Evolutionary conservation across 37 sponge, comb jelly and placozoan species (phyloP).

Genomic region (Tethya wilhelma): DNA sequence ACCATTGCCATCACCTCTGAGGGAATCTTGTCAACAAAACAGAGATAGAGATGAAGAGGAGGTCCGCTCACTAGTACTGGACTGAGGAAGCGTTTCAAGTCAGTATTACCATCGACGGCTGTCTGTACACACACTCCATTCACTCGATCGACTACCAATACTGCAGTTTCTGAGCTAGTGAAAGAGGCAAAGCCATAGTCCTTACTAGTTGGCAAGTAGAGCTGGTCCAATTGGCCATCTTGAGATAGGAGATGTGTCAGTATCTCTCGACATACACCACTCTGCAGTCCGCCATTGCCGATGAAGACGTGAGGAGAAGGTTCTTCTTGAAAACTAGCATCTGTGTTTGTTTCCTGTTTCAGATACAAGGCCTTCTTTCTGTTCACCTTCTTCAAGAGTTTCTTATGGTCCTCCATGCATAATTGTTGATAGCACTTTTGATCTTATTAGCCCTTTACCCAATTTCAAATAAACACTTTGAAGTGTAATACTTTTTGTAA

Average conservation of each 20-base stretch:
- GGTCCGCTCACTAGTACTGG: conserved; percentile 27
- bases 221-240: background rate
- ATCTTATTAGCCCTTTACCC: no score
- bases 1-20: background rate
- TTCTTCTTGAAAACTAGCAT: conserved; percentile 20
- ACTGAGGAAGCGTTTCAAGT: background rate
- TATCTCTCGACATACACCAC: conserved; percentile 38
- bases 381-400: conserved; percentile 29
- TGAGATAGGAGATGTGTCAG: conserved; percentile 18
- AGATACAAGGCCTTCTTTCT: conserved; percentile 34
- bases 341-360: conserved; percentile 25
- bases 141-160: background rate
- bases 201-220: conserved; percentile 32
- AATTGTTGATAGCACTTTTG: no score
- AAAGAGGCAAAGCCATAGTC: conserved; percentile 59
- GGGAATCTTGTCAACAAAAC: conserved; percentile 26
- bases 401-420: conserved; percentile 7
- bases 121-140: conserved; percentile 60
- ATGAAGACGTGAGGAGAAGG: conserved; percentile 51
- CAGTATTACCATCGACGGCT: background rate
- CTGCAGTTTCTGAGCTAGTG: background rate
- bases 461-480: no score
- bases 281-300: conserved; percentile 72
- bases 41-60: conserved; percentile 49
- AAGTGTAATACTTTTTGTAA: no score